Conservation (phyloP, 2,797 vertebrate genomes). For the Mallotus villosus region DNA sequence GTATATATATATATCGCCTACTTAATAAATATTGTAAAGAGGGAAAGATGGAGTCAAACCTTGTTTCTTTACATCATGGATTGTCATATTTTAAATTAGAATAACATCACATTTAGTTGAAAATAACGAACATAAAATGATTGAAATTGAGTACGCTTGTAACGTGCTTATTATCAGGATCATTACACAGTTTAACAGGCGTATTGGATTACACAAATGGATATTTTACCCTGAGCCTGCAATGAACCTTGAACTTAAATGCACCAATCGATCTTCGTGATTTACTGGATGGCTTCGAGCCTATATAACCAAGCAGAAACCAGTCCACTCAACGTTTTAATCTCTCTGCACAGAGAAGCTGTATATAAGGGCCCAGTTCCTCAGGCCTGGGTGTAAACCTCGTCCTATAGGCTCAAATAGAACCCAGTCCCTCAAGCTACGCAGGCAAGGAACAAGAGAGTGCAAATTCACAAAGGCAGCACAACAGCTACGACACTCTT, state of each 20-base stretch:
- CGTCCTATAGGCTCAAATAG: not conserved
- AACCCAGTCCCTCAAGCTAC: not conserved
- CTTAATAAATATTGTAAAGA: constrained; percentile 49
- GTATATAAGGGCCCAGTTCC: not conserved
- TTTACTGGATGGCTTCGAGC: constrained; percentile 28
- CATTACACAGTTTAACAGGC: constrained; percentile 2
- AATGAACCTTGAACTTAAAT: constrained; percentile 18
- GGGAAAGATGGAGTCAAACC: constrained; percentile 20
- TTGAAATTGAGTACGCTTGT: not conserved
- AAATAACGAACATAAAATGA: no score
- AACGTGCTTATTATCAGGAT: not conserved
- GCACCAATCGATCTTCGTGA: constrained; percentile 22
- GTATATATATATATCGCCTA: constrained; percentile 22
- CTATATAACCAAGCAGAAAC: constrained; percentile 3
- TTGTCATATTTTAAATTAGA: not conserved
- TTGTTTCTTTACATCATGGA: not conserved
- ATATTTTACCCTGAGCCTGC: constrained; percentile 26
- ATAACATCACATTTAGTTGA: no score
- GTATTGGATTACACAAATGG: constrained; percentile 9
- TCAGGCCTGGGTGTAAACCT: not conserved
- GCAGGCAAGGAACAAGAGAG: not conserved
- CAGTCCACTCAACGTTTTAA: not conserved
- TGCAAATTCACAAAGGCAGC: not conserved
- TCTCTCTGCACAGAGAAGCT: not conserved
- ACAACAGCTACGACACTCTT: not conserved